Percentiles rank a stretch among this genome's conserved stretches.
Conservation (phyloP, 2,888 invertebrate species). For the Tachina lurida region DNA sequence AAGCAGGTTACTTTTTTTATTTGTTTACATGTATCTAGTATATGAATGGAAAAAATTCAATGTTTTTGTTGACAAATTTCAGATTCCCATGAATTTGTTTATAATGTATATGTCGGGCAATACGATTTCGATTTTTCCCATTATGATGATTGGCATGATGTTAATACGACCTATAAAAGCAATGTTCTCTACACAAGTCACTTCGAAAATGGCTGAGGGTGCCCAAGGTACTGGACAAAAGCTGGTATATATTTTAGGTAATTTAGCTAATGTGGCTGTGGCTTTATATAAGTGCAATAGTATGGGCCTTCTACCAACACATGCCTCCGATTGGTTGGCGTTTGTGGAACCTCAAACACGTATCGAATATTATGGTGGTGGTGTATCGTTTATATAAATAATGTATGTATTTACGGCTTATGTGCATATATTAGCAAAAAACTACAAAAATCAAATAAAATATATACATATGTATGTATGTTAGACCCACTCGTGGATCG, state of each 20-base stretch:
- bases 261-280: conserved; percentile 94
- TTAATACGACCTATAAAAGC: conserved; percentile 98
- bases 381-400: conserved; percentile 85
- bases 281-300: conserved; percentile 99
- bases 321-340: conserved; percentile 98
- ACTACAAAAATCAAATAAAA: conserved; percentile 18
- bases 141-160: conserved; percentile 99
- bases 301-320: conserved; percentile 98
- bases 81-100: conserved; percentile 98
- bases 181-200: conserved; percentile 93
- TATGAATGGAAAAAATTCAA: background rate
- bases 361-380: conserved; percentile 93
- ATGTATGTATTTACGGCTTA: conserved; percentile 50
- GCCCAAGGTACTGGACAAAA: conserved; percentile 95
- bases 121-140: conserved; percentile 99
- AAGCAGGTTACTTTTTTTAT: conserved; percentile 87
- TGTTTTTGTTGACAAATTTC: conserved; percentile 35
- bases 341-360: conserved; percentile 96
- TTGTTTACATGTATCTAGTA: background rate
- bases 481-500: too few species aligned
- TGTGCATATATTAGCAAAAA: conserved; percentile 30
- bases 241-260: conserved; percentile 96
- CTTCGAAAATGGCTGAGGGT: conserved; percentile 97
- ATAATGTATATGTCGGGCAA: conserved; percentile 99
- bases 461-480: background rate